Percentiles rank a stretch among this genome's conserved stretches.
Conservation (phyloP, 1,140 invertebrate species). For the Capitella teleta region DNA sequence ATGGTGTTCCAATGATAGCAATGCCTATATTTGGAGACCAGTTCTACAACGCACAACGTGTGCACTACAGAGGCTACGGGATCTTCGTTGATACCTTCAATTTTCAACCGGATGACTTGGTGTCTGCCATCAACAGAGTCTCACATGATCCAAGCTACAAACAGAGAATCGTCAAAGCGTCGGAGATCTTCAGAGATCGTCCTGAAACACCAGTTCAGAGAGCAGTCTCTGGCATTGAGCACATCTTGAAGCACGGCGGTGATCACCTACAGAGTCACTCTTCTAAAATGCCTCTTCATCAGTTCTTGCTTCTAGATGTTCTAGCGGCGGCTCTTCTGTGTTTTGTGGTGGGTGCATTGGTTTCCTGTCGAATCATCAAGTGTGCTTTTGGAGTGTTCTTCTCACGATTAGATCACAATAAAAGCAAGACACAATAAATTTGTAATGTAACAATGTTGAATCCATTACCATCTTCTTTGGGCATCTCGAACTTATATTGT, state of each 20-base stretch:
- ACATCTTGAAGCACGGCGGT: constrained; percentile 11
- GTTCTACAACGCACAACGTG: constrained; percentile 5
- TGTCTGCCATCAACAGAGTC: constrained; percentile 4
- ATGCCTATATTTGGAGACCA: constrained; percentile 11
- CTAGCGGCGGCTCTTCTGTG: too few species aligned
- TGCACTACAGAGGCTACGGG: constrained; percentile 1
- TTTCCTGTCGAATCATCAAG: too few species aligned
- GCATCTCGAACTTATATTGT: too few species aligned
- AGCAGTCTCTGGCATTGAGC: constrained; percentile 7
- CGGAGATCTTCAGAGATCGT: constrained; percentile 2
- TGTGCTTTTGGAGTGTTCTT: constrained; percentile 1
- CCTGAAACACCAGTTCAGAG: not conserved
- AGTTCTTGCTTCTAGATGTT: constrained; percentile 21
- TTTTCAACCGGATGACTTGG: constrained; percentile 3
- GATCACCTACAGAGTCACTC: constrained; percentile 15
- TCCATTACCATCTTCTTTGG: too few species aligned
- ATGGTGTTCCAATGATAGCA: constrained; percentile 7
- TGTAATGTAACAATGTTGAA: too few species aligned
- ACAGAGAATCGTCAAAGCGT: not conserved
- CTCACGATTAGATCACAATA: too few species aligned
- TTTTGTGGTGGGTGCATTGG: too few species aligned
- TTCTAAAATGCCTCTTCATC: constrained; percentile 18
- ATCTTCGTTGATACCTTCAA: not conserved
- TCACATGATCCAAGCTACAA: not conserved
- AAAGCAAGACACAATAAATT: too few species aligned